Percentiles rank a stretch among this genome's conserved stretches.
phyloP scores from a whole-genome alignment of 2,113 vertebrate species.

The Himantopus leucocephalus region DNA sequence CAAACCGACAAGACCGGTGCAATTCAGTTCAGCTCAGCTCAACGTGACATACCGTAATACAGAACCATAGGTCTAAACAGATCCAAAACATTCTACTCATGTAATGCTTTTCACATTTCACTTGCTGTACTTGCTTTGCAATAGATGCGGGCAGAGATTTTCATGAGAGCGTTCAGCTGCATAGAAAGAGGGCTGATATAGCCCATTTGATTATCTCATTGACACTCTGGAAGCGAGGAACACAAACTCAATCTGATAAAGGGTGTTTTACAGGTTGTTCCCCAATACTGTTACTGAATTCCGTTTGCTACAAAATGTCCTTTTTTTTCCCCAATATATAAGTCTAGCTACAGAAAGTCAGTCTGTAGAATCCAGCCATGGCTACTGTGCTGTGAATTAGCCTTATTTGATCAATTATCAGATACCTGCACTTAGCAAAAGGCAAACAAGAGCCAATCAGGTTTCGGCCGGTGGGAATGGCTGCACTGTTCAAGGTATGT shows the following conservation, averaged over 20 bases:
- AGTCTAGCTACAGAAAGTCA: slow-evolving; percentile 72
- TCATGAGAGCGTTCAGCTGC: slow-evolving; percentile 52
- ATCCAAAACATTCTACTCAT: background rate
- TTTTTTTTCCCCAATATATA: slow-evolving; percentile 60
- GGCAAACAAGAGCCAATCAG: slow-evolving; percentile 73
- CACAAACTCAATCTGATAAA: slow-evolving; percentile 30
- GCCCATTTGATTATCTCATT: slow-evolving; percentile 50
- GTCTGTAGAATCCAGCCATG: slow-evolving; percentile 64
- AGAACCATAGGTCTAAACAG: background rate
- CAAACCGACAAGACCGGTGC: background rate
- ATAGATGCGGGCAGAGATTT: slow-evolving; percentile 11
- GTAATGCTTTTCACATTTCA: slow-evolving; percentile 3
- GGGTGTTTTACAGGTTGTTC: slow-evolving; percentile 56
- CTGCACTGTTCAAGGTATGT: slow-evolving; percentile 17
- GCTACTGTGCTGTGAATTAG: slow-evolving; percentile 71
- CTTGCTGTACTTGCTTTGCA: slow-evolving; percentile 11
- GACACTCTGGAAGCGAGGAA: slow-evolving; percentile 54
- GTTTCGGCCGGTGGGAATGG: slow-evolving; percentile 49
- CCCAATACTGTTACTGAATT: slow-evolving; percentile 71
- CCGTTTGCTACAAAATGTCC: slow-evolving; percentile 68
- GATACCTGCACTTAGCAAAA: slow-evolving; percentile 73
- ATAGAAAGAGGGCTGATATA: slow-evolving; percentile 44
- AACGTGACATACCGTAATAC: background rate
- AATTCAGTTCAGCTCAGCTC: background rate
- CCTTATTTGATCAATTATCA: slow-evolving; percentile 73